Conservation (phyloP, 2,888 invertebrate species). For the Oxystoma pomonae region DNA sequence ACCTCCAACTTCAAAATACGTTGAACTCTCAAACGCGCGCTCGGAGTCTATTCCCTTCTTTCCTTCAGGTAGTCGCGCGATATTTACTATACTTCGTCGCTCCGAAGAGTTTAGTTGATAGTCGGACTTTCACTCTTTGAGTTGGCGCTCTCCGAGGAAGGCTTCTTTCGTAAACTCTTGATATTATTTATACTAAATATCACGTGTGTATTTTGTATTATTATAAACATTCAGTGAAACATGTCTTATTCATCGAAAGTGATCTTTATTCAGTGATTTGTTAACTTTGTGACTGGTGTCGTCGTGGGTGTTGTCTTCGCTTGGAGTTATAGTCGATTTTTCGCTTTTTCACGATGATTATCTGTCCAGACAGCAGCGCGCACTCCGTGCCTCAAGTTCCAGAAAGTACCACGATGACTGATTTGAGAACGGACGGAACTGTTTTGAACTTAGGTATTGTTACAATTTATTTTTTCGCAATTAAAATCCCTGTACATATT, state of each 20-base stretch:
- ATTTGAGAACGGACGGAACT: slow-evolving; percentile 47
- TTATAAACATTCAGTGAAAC: not conserved
- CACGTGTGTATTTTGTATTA: not conserved
- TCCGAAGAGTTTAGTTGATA: slow-evolving; percentile 43
- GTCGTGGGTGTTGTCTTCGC: not conserved
- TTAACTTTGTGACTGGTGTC: not conserved
- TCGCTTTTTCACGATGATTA: slow-evolving; percentile 59
- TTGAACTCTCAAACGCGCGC: slow-evolving; percentile 61
- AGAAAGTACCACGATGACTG: slow-evolving; percentile 44
- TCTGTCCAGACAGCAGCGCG: slow-evolving; percentile 64
- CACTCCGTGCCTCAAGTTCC: slow-evolving; percentile 50
- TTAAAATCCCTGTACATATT: too few relatives aligned
- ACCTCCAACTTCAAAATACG: slow-evolving; percentile 80
- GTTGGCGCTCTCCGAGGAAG: slow-evolving; percentile 20
- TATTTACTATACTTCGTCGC: slow-evolving; percentile 47
- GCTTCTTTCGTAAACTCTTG: not conserved
- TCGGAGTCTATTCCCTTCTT: slow-evolving; percentile 31
- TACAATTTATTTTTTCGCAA: too few relatives aligned
- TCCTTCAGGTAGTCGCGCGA: slow-evolving; percentile 48
- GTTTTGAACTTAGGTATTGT: slow-evolving; percentile 67
- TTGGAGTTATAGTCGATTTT: too few relatives aligned
- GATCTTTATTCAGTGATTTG: not conserved
- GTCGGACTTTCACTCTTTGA: slow-evolving; percentile 48
- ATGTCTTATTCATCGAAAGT: not conserved
- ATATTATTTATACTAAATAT: not conserved